These are phyloP conservation scores for Scrobipalpa costella DNA, from an alignment of 2,888 invertebrate species.

Conservation along the genomic window DNA sequence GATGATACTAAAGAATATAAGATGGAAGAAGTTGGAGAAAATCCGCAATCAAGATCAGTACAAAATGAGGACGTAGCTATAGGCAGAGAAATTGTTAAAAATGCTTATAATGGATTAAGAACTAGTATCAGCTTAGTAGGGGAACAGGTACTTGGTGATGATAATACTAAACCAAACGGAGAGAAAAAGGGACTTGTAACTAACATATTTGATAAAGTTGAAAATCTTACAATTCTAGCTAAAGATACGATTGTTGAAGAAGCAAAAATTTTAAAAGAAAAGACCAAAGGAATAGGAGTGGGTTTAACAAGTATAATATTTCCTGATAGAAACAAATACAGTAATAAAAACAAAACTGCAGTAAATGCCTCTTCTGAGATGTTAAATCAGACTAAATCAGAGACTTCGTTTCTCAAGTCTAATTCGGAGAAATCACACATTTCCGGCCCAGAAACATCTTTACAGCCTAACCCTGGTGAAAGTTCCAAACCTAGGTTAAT, in stretches of 20 bases:
- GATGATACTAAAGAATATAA: no score
- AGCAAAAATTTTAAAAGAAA: background rate
- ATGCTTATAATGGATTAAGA: background rate
- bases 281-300: background rate
- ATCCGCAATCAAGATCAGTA: background rate
- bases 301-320: background rate
- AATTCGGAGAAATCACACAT: no score
- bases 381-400: no score
- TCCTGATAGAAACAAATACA: background rate
- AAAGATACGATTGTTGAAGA: background rate
- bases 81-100: background rate
- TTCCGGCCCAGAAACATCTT: no score
- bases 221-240: background rate
- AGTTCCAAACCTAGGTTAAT: no score
- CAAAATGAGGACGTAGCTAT: background rate
- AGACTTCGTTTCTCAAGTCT: no score
- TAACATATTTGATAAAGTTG: background rate
- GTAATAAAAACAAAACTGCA: no score
- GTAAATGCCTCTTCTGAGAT: no score
- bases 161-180: background rate
- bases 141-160: background rate
- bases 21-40: no score
- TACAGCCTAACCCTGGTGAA: no score
- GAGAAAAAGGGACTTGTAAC: background rate
- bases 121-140: background rate